Evolutionary conservation across 2,888 invertebrate genomes (phyloP), one percentile per base, ranked within the genome.

Genomic region (Drosophila greeni): DNA sequence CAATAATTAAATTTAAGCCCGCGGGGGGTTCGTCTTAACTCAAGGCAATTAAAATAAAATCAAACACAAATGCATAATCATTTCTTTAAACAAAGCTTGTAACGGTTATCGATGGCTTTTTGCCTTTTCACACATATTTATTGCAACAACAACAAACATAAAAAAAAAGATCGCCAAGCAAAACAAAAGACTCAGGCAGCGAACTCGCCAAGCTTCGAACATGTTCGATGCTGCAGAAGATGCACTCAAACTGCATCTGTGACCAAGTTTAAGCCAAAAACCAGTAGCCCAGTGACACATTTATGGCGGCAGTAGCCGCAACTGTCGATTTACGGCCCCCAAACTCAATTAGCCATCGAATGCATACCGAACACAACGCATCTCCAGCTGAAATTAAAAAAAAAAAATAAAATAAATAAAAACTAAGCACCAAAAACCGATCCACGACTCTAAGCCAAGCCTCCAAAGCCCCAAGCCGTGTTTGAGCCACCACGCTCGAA

Each of bases 161-260:
- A 3, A 11, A 6, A 12, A 5, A 45, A 14, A 29, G 26, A 29
- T 18, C 14, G 23, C 33, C 18, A 54, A 54, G 43, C 45, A 59
- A 72, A 73, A 79, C 86, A 67, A 85, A 86, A 84, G 85, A 85
- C 77, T 85, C 65, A 72, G 66, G 66, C 76, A 66, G 68, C 81
- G 60, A 86, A 83, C 84, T 77, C 53, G 82, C 34, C n/a, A 14
- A 5, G 18, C 73, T n/a, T n/a, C n/a, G 23, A 43, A 76, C 80
- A 82, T 67, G 80, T 75, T 84, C 51, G 66, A 62, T 53, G 65
- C 61, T 40, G 61, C 62, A 53, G 20, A 18, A 20, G 51, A 20
- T 31, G 40, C 57, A 57, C 26, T 73, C 40, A 20, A 54, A 26
- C 47, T 59, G 65, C 75, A 65, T 14, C 43, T 66, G 61, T 14